These are phyloP conservation scores for Zosterops pallidus DNA, from an alignment of 2,113 vertebrate species.

Conservation along the genomic window DNA sequence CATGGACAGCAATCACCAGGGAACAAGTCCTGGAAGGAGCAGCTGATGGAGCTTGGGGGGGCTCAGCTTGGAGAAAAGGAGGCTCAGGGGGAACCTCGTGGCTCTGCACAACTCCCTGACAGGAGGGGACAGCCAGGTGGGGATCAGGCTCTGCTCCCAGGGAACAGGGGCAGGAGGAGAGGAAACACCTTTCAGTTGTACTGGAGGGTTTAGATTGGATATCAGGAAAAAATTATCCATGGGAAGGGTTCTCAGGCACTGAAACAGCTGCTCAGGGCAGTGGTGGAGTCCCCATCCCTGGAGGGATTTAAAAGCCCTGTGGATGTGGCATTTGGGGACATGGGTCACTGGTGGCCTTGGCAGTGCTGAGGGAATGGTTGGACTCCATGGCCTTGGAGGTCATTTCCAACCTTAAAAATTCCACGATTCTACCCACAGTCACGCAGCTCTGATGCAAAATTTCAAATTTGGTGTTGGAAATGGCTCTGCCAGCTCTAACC, in stretches of 20 bases:
- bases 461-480: neutral
- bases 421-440: neutral
- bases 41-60: neutral
- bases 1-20: neutral
- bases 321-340: neutral
- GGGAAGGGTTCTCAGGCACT: neutral
- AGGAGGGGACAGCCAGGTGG: rapidly evolving
- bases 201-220: neutral
- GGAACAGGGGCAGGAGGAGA: rapidly evolving
- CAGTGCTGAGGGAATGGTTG: neutral
- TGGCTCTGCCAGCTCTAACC: neutral
- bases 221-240: neutral
- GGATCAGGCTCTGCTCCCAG: rapidly evolving
- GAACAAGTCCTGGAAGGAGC: neutral
- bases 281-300: neutral
- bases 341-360: rapidly evolving
- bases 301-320: rapidly evolving
- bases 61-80: neutral
- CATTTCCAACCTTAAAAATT: neutral
- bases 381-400: rapidly evolving
- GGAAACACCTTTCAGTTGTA: rapidly evolving
- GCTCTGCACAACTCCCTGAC: neutral
- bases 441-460: rapidly evolving
- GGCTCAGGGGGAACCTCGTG: neutral
- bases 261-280: neutral